phyloP scores from a whole-genome alignment of 53 echinoderm and acorn worm species.

The Mesocentrotus franciscanus region DNA sequence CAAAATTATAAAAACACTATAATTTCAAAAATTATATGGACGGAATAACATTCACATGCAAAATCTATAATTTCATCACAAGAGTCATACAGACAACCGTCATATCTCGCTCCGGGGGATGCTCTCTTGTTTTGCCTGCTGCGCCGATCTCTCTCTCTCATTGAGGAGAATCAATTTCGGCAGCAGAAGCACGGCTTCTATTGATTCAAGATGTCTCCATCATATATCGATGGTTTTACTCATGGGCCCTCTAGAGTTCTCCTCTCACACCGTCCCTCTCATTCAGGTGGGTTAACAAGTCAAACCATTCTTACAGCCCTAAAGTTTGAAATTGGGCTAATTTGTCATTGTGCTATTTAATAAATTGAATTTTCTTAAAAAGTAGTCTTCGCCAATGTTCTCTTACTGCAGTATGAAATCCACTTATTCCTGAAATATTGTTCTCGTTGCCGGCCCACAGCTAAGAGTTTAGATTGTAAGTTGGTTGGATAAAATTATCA shows the following conservation, averaged over 20 bases:
- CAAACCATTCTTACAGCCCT: background rate
- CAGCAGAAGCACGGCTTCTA: conserved; percentile 51
- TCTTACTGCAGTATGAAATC: background rate
- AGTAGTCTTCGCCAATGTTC: background rate
- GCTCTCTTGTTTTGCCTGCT: conserved; percentile 9
- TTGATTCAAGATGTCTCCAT: conserved; percentile 47
- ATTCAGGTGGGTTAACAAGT: background rate
- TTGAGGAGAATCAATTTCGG: conserved; percentile 49
- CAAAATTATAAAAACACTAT: conserved; percentile 27
- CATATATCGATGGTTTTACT: conserved; percentile 45
- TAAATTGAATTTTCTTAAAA: background rate
- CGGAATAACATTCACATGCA: background rate
- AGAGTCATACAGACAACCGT: conserved; percentile 47
- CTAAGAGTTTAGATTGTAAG: background rate
- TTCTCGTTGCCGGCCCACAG: background rate
- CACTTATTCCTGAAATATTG: background rate
- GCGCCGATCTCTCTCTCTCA: background rate
- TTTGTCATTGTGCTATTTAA: background rate
- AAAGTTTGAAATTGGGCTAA: conserved; percentile 1
- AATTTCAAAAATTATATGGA: background rate
- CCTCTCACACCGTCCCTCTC: background rate
- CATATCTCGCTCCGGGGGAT: conserved; percentile 34
- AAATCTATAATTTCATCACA: conserved; percentile 26
- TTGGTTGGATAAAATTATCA: background rate
- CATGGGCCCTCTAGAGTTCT: conserved; percentile 61